A percentile compares a stretch with the other conserved stretches of the same genome.
These are phyloP conservation scores for Haplochromis vanheusdeni DNA, from an alignment of 2,113 vertebrate species.

Conservation along the genomic window DNA sequence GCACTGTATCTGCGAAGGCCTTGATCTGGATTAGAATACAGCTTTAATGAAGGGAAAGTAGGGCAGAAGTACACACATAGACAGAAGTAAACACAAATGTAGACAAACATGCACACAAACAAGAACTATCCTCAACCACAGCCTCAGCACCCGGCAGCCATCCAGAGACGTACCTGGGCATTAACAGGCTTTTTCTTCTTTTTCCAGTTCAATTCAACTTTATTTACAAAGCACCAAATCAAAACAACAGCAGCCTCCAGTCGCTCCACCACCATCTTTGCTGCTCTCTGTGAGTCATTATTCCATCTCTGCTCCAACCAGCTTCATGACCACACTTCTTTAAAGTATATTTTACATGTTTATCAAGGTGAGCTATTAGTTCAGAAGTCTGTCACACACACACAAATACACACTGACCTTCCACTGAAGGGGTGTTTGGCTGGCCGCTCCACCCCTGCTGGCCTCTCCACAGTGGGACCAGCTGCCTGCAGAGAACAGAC, in stretches of 20 bases:
- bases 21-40: constrained; percentile 63
- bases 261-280: neutral
- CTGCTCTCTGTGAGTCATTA: neutral
- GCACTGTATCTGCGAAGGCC: constrained; percentile 61
- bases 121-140: neutral
- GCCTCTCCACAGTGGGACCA: constrained; percentile 8
- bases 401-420: constrained; percentile 41
- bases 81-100: constrained; percentile 14
- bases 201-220: neutral
- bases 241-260: neutral
- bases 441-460: constrained; percentile 20
- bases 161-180: neutral
- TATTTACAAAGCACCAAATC: neutral
- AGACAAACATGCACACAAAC: neutral
- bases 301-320: neutral
- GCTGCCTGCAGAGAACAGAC: constrained; percentile 36
- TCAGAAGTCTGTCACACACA: neutral
- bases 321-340: neutral
- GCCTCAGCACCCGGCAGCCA: neutral
- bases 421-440: constrained; percentile 32
- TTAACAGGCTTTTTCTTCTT: neutral
- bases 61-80: constrained; percentile 34
- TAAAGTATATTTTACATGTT: neutral
- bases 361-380: neutral
- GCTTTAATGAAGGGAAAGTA: constrained; percentile 61